phyloP scores from a whole-genome alignment of 2,888 invertebrate genomes.

The Psylliodes chrysocephalus region DNA sequence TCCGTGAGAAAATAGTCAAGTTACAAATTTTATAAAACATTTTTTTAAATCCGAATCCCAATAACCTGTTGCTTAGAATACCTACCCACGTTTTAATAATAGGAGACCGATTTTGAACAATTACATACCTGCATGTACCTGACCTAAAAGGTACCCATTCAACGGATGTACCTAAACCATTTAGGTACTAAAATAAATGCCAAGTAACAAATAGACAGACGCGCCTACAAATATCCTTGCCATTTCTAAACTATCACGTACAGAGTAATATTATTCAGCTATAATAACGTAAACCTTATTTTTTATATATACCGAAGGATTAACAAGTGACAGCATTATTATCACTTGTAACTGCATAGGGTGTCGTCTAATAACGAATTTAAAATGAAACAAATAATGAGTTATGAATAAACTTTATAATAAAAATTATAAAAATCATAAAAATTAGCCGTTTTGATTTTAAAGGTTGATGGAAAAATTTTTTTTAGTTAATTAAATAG shows the following conservation, averaged over 20 bases:
- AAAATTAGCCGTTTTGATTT: too few species aligned
- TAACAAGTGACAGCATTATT: too few species aligned
- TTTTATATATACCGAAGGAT: too few species aligned
- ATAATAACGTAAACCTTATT: too few species aligned
- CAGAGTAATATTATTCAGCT: too few species aligned
- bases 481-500: too few species aligned
- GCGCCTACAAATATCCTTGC: slow-evolving; percentile 1
- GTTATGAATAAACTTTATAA: too few species aligned
- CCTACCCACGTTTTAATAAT: neutral
- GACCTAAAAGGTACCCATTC: neutral
- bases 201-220: neutral
- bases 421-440: too few species aligned
- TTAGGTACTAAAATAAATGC: neutral
- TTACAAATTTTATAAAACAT: neutral
- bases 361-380: too few species aligned
- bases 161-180: neutral
- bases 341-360: too few species aligned
- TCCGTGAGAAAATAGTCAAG: neutral
- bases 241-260: neutral
- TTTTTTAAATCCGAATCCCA: neutral
- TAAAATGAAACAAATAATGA: too few species aligned
- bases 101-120: neutral
- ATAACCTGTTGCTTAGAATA: neutral
- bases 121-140: neutral
- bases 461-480: too few species aligned